Evolutionary conservation across 2,113 vertebrate genomes (phyloP).

Genomic region (Balaeniceps rex): DNA sequence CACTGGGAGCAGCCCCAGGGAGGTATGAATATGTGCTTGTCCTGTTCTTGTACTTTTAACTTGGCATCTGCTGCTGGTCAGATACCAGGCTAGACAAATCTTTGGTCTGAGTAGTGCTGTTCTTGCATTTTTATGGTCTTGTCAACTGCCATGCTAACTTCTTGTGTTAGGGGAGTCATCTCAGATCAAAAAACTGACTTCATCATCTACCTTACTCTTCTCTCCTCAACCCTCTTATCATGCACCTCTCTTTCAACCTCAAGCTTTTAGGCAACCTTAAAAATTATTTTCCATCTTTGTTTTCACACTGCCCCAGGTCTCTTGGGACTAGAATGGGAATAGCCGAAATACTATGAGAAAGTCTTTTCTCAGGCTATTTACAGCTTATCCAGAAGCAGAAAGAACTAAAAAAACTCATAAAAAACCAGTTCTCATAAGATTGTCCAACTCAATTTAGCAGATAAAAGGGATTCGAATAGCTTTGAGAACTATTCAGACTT

Average conservation of each 20-base stretch:
- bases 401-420: neutral
- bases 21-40: neutral
- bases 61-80: neutral
- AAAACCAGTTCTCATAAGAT: neutral
- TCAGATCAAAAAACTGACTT: neutral
- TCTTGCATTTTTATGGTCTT: neutral
- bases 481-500: neutral
- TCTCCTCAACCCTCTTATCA: neutral
- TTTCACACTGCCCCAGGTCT: neutral
- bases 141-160: neutral
- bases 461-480: neutral
- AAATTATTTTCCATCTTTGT: neutral
- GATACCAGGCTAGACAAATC: neutral
- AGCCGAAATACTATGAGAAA: neutral
- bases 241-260: neutral
- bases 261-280: neutral
- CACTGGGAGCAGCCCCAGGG: neutral
- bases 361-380: conserved; percentile 45
- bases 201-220: neutral
- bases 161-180: neutral
- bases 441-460: neutral
- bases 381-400: conserved; percentile 20
- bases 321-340: neutral
- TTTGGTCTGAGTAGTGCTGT: neutral
- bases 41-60: neutral